Evolutionary conservation across 2,888 invertebrate species (phyloP), one percentile per base, ranked within the genome.

Genomic region (Temnothorax unifasciatus): DNA sequence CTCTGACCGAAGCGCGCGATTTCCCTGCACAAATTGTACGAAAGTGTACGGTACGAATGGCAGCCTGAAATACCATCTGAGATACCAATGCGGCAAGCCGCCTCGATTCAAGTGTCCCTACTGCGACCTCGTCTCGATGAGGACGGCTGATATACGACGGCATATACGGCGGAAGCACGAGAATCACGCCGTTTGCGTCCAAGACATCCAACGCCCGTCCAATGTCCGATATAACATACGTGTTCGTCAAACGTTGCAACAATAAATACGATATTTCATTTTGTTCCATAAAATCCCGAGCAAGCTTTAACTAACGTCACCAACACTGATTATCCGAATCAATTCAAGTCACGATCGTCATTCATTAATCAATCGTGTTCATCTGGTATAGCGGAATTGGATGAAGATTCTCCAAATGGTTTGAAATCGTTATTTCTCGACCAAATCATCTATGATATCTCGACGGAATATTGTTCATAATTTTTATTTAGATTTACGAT

Each of bases 91-190:
- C 79, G 92, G 93, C 8, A 89, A 92, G 71, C 93, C 92, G 9
- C 94, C 94, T 34, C 91, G 93, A 61, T 94, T 93, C 89, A 91
- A 93, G 86, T 95, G 95, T 84, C 93, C 93, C 34, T 92, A 93
- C 81, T 95, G 95, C 83, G 82, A 88, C 59, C 89, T 92, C 57
- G 77, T 90, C n/a, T 91, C 92, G 34, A 93, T 93, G 86, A 92
- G 92, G 75, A 92, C 92, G n/a, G 91, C 91, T 2, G 91, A 92
- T 82, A 79, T 93, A 11, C 90, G 88, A 34, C 89, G 88, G 59
- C 93, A 93, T 71, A 90, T 93, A 38, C 83, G 90, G 18, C 85
- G 91, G 57, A 88, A 85, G 63, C 92, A 92, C 82, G 74, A 86
- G 71, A 84, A 87, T 15, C 50, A 81, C 50, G 73, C 54, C n/a